Evolutionary conservation across 2,888 invertebrate species (phyloP).

Genomic region (Antheraea yamamai): DNA sequence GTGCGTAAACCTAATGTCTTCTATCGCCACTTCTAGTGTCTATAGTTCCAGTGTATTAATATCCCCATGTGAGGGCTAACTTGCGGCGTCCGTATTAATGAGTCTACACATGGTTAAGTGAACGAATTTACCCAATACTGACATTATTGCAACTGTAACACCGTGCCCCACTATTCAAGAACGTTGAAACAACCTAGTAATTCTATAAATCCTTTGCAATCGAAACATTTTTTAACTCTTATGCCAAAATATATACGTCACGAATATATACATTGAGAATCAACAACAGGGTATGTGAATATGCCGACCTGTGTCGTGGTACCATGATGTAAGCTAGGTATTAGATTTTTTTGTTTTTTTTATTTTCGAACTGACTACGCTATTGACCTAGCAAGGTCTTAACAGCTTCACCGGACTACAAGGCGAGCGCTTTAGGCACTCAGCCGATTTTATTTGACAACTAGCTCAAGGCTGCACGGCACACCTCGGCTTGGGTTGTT

Average conservation of each 20-base stretch:
- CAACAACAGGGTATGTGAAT: neutral
- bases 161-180: neutral
- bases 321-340: neutral
- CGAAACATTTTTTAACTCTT: neutral
- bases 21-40: constrained; percentile 28
- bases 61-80: constrained; percentile 33
- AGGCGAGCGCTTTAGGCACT: too few species aligned
- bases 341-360: too few species aligned
- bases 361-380: too few species aligned
- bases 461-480: too few species aligned
- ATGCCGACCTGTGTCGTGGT: neutral
- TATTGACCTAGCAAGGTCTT: too few species aligned
- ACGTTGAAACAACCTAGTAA: neutral
- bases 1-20: neutral
- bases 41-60: constrained; percentile 27
- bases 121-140: constrained; percentile 46
- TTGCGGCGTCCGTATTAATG: constrained; percentile 45
- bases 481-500: too few species aligned
- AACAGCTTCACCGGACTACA: too few species aligned
- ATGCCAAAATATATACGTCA: neutral
- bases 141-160: constrained; percentile 15
- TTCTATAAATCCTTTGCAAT: neutral
- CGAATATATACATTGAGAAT: neutral
- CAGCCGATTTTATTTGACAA: too few species aligned
- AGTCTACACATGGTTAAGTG: constrained; percentile 53